phyloP scores from a whole-genome alignment of 2,888 invertebrate species.

The Cosmia trapezina region DNA sequence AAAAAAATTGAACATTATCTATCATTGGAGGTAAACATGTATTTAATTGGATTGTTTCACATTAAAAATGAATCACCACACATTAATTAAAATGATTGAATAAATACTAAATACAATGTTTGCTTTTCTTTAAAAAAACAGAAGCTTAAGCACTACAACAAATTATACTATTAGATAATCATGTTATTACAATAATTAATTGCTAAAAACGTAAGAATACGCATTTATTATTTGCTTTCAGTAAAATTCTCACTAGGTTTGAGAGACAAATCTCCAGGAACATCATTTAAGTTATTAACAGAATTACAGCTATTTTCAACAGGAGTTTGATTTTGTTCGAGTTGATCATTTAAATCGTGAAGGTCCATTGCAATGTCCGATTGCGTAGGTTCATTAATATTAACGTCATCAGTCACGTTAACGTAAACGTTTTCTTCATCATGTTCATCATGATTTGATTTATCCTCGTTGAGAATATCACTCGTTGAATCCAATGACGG shows the following conservation, averaged over 20 bases:
- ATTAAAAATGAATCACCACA: conserved; percentile 42
- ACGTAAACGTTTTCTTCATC: conserved; percentile 70
- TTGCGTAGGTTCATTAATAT: conserved; percentile 42
- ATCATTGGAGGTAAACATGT: conserved; percentile 8
- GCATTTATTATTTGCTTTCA: conserved; percentile 35
- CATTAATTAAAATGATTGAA: conserved; percentile 28
- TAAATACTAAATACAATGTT: conserved; percentile 39
- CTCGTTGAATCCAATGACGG: conserved; percentile 30
- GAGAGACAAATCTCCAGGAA: conserved; percentile 35
- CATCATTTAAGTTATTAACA: conserved; percentile 35
- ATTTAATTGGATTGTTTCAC: conserved; percentile 15
- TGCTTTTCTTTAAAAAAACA: conserved; percentile 17
- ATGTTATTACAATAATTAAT: conserved; percentile 27
- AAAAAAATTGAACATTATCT: conserved; percentile 7
- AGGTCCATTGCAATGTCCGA: conserved; percentile 37
- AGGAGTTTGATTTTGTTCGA: conserved; percentile 19
- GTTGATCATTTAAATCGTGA: conserved; percentile 28
- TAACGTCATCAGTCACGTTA: conserved; percentile 69
- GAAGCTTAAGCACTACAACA: conserved; percentile 38
- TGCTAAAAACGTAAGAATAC: conserved; percentile 27
- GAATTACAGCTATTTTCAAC: conserved; percentile 29
- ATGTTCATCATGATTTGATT: conserved; percentile 55
- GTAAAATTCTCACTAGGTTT: conserved; percentile 31
- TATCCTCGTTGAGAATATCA: conserved; percentile 34
- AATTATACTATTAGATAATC: conserved; percentile 33